Evolutionary conservation across 35 echinoderm and acorn worm species (phyloP).

Genomic region (Holothuria glaberrima): DNA sequence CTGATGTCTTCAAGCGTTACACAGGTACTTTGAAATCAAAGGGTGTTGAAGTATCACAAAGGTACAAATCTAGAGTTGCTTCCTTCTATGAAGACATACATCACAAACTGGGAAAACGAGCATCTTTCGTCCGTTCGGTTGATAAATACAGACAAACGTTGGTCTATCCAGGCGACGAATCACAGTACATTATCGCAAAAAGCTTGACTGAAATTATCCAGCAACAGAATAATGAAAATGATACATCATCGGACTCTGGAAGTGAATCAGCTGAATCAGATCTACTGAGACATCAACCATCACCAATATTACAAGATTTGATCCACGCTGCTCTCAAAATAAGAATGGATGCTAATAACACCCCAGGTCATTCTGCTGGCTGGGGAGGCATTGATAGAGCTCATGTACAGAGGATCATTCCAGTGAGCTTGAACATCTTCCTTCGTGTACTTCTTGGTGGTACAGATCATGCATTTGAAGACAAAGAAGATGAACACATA

Average conservation of each 20-base stretch:
- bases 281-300: neutral
- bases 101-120: neutral
- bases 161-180: neutral
- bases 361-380: neutral
- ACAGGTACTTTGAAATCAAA: neutral
- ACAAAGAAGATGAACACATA: neutral
- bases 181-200: neutral
- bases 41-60: neutral
- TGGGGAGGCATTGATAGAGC: neutral
- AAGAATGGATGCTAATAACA: neutral
- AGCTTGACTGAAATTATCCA: neutral
- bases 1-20: neutral
- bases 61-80: neutral
- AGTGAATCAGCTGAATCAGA: neutral
- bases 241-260: too few relatives aligned
- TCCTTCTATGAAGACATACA: neutral
- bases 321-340: neutral
- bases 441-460: neutral
- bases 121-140: neutral
- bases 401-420: neutral
- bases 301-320: neutral
- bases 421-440: neutral
- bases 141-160: neutral
- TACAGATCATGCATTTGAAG: neutral
- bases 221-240: neutral